phyloP scores from a whole-genome alignment of 2,113 vertebrate genomes.

The Zosterops pallidus region DNA sequence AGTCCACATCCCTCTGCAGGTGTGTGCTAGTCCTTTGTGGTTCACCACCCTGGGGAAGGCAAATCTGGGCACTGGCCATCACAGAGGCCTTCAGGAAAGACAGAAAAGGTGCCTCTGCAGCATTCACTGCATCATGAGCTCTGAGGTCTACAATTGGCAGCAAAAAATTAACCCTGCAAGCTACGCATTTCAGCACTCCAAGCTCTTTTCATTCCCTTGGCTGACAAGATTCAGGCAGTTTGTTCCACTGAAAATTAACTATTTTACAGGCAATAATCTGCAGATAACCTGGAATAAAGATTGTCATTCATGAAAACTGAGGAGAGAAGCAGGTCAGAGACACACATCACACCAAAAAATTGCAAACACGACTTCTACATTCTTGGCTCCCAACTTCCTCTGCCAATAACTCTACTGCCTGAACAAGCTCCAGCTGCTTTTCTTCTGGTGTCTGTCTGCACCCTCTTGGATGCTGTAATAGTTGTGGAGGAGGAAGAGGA shows the following conservation, averaged over 20 bases:
- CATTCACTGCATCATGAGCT: not conserved
- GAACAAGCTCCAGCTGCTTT: not conserved
- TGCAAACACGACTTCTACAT: not conserved
- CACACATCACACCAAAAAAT: not conserved
- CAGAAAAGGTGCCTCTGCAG: not conserved
- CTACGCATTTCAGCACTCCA: accelerated
- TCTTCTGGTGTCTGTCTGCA: not conserved
- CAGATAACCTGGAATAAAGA: not conserved
- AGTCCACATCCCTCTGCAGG: not conserved
- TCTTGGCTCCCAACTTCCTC: not conserved
- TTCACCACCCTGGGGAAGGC: not conserved
- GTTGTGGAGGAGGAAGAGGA: constrained; percentile 50
- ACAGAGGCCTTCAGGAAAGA: not conserved
- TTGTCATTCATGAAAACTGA: not conserved
- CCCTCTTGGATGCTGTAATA: not conserved
- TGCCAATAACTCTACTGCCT: not conserved
- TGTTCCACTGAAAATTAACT: not conserved
- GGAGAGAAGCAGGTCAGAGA: not conserved
- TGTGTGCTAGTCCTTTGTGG: not conserved
- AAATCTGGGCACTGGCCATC: not conserved
- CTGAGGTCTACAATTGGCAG: not conserved
- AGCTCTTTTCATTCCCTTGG: not conserved
- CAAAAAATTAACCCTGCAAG: not conserved
- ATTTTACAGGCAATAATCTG: not conserved
- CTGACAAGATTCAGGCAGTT: not conserved